Conservation (phyloP, 2,797 vertebrate species). For the Harpagifer antarcticus region DNA sequence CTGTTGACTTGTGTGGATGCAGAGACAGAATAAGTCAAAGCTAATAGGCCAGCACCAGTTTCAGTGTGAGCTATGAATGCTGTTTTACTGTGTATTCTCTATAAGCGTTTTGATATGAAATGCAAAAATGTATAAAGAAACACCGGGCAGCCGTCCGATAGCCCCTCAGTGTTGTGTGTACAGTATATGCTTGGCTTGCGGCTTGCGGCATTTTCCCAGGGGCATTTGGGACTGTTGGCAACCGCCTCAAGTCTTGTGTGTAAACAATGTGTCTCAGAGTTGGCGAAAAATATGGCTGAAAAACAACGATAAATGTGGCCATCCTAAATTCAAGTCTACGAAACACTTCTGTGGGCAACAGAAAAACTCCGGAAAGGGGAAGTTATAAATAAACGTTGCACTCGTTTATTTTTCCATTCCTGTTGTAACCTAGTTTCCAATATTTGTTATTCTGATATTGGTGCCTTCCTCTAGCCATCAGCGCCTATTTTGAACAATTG, state of each 20-base stretch:
- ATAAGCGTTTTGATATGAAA: slow-evolving; percentile 34
- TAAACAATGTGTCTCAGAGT: slow-evolving; percentile 20
- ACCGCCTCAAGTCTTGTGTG: slow-evolving; percentile 30
- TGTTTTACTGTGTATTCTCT: neutral
- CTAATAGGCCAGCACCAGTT: slow-evolving; percentile 9
- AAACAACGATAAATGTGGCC: slow-evolving; percentile 1
- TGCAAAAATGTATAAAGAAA: slow-evolving; percentile 31
- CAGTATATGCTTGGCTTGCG: slow-evolving; percentile 26
- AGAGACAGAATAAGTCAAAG: slow-evolving; percentile 25
- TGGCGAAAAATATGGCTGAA: slow-evolving; percentile 7
- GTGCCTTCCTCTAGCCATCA: neutral
- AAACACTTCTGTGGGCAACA: neutral
- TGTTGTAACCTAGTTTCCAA: neutral
- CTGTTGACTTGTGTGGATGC: slow-evolving; percentile 9
- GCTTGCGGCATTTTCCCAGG: slow-evolving; percentile 45
- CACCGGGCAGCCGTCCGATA: slow-evolving; percentile 9
- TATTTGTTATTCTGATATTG: neutral
- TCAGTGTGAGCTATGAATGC: slow-evolving; percentile 22
- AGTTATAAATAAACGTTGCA: neutral
- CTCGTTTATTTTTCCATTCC: neutral
- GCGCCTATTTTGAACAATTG: neutral
- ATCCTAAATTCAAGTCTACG: slow-evolving; percentile 12
- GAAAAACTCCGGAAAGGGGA: neutral
- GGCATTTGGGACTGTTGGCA: slow-evolving; percentile 34
- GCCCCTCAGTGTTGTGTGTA: slow-evolving; percentile 21